Evolutionary conservation across 2,888 invertebrate species (phyloP), one percentile per base, ranked within the genome.

Genomic region (Thera britannica): DNA sequence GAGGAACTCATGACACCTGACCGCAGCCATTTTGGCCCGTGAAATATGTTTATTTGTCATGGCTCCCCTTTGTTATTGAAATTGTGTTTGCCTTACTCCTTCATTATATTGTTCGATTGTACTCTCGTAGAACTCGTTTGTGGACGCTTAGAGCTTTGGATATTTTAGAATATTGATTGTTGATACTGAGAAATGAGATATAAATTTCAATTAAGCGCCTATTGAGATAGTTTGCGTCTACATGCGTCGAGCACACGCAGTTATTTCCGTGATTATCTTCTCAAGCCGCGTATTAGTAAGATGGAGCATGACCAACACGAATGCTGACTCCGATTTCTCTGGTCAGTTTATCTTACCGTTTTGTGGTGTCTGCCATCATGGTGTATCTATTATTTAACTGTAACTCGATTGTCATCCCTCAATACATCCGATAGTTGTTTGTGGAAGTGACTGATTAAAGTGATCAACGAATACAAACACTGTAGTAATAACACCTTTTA

Each of bases 11-110:
- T 90, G 93, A 92, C 93, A 93, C 91, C 91, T 93, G 93, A 93
- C 93, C 93, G 92, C 88, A 91, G 92, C 91, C 93, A 92, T 92
- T 93, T 93, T 90, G 87, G 92, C 87, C 90, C 89, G 88, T 93
- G 93, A 93, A 93, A 93, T 93, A 93, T 93, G 92, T 93, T 93
- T 93, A 93, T 93, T 93, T 93, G 93, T 92, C 92, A 89, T 91
- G 89, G 89, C 83, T 88, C 86, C 84, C 89, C 86, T 93, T 93
- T 93, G 93, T 93, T 92, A 93, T 93, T 93, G 90, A 93, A 93
- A 93, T 93, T 87, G 87, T 93, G 92, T 93, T 93, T 93, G 92
- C 91, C 91, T 93, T 87, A 91, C 92, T 92, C 92, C 91, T 92
- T 90, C 91, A 92, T 92, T 91, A 93, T 92, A 92, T 93, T 93